Evolutionary conservation across 53 echinoderm and acorn worm genomes (phyloP), one percentile per base, ranked within the genome.

Genomic region (Zoroaster sp.): DNA sequence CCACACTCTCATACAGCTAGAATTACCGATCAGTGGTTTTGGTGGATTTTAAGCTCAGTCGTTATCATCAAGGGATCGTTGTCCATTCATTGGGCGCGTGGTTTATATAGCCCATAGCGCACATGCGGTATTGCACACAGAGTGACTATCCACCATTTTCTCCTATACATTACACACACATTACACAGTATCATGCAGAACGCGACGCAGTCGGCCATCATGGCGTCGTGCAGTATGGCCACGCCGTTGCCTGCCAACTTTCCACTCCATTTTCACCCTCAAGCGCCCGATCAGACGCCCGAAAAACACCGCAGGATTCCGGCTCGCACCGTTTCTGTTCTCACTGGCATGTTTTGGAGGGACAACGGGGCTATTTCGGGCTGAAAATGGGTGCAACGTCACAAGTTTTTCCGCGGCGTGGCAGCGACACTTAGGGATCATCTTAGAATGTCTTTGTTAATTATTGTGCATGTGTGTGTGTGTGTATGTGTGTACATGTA

Each of bases 401-500:
- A 44, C 81, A 73, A 54, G 73, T 59, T 80, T 80, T 42, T 28
- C 81, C 59, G 72, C 73, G 81, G 90, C 74, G 82, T 89, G 85
- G 85, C 85, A 52, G 69, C 85, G 51, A 70, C 85, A 85, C 71
- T 89, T 82, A 89, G 90, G 90, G 90, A 89, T 35, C 90, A 72
- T 44, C 90, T 89, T 55, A 38, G 40, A 89, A 49, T 72, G 66
- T 53, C 79, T 32, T 66, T 66, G 88, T 79, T 85, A 42, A 43
- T 34, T 18, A 55, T 35, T 73, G n/a, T n/a, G n/a, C n/a, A n/a
- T n/a, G n/a, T 59, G 77, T 63, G 39, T 65, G 36, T 55, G 49
- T 49, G 78, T 40, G 83, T 39, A n/a, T n/a, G n/a, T 35, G 72
- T 75, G 35, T 40, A 71, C 42, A 40, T 30, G 10, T 11, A 46